Evolutionary conservation across 1,140 invertebrate genomes (phyloP).

Genomic region (Pantala flavescens): DNA sequence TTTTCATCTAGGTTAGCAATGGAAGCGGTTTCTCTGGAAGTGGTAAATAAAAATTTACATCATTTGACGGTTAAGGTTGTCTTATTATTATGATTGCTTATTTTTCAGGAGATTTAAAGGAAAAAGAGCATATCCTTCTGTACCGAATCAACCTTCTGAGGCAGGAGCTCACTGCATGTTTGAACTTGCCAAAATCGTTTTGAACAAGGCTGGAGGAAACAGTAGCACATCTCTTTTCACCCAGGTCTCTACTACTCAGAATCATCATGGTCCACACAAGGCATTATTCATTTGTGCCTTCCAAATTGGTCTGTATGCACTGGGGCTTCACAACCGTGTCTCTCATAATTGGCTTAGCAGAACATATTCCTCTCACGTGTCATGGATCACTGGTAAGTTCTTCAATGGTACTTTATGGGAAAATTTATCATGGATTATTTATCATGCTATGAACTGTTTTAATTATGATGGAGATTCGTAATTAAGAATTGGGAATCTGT

Average conservation of each 20-base stretch:
- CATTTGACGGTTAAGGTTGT: no score
- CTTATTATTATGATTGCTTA: no score
- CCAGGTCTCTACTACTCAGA: constrained; percentile 60
- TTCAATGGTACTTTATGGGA: no score
- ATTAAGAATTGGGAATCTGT: no score
- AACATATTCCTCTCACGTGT: constrained; percentile 96
- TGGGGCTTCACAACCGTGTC: constrained; percentile 95
- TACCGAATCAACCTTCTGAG: constrained; percentile 95
- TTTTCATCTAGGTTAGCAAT: background rate
- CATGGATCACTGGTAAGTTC: constrained; percentile 82
- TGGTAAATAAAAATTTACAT: no score
- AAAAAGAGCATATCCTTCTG: constrained; percentile 80
- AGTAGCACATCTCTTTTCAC: constrained; percentile 88
- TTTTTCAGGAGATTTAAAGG: constrained; percentile 67
- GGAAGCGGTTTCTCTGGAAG: background rate
- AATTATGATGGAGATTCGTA: no score
- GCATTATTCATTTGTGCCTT: constrained; percentile 97
- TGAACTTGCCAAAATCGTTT: constrained; percentile 88
- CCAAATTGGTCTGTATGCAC: constrained; percentile 89
- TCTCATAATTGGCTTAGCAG: constrained; percentile 93
- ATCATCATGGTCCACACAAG: constrained; percentile 74
- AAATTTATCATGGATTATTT: no score
- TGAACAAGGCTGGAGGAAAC: constrained; percentile 91
- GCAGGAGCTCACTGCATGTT: constrained; percentile 97
- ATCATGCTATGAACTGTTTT: no score